A percentile compares a stretch with the other conserved stretches of the same genome.
These are phyloP conservation scores for Triops cancriformis DNA, from an alignment of 1,140 invertebrate species.

Conservation along the genomic window DNA sequence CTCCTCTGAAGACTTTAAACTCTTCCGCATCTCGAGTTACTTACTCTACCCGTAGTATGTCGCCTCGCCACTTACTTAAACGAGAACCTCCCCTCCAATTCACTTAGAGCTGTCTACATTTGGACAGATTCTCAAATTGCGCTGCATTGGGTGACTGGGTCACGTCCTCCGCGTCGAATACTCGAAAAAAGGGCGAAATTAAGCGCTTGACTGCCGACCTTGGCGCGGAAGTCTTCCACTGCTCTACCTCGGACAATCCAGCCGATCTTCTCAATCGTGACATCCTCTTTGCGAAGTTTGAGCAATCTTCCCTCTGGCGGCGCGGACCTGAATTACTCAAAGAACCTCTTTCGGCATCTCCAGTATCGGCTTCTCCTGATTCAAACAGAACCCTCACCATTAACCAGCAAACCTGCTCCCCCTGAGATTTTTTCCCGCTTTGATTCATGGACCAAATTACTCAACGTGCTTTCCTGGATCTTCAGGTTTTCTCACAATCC, in stretches of 20 bases:
- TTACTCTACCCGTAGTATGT: too few relatives aligned
- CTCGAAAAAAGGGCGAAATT: too few relatives aligned
- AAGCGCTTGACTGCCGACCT: too few relatives aligned
- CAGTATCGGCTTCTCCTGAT: background rate
- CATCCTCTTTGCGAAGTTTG: too few relatives aligned
- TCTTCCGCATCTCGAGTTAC: constrained; percentile 34
- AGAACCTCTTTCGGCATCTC: too few relatives aligned
- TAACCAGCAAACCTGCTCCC: background rate
- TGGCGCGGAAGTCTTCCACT: too few relatives aligned
- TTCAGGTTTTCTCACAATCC: background rate
- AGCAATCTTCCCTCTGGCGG: too few relatives aligned
- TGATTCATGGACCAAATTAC: background rate
- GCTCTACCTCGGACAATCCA: too few relatives aligned
- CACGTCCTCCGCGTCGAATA: background rate
- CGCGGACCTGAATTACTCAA: too few relatives aligned
- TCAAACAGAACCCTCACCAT: background rate
- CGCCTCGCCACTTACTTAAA: constrained; percentile 24
- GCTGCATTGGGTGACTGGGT: constrained; percentile 26
- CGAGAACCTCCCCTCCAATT: constrained; percentile 14
- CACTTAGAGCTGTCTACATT: background rate
- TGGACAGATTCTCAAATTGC: constrained; percentile 28
- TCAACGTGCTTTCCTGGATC: background rate
- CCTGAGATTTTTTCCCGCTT: background rate
- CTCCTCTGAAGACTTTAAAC: constrained; percentile 32
- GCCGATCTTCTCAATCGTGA: too few relatives aligned